Conservation (phyloP, 2,888 invertebrate species). For the Trichogramma evanescens region DNA sequence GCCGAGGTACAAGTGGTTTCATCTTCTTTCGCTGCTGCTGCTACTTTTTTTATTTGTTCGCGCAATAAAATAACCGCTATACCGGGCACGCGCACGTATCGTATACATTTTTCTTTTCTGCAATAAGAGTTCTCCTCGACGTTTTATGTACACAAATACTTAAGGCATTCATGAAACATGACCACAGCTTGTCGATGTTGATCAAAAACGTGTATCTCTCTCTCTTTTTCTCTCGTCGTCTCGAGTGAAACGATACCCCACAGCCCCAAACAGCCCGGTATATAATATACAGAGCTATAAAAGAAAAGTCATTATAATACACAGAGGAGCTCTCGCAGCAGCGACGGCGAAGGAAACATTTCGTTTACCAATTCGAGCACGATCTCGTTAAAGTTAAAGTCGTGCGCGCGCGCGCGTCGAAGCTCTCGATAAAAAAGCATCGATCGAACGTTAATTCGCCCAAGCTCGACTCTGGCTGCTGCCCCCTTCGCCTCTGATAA, state of each 20-base stretch:
- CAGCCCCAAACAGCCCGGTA: not conserved
- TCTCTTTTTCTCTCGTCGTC: not conserved
- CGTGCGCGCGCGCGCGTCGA: not conserved
- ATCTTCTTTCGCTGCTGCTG: no score
- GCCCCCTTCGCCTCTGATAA: no score
- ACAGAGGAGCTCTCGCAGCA: not conserved
- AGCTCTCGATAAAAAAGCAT: not conserved
- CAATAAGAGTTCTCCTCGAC: not conserved
- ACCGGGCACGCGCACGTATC: no score
- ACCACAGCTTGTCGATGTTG: no score
- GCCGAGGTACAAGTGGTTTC: no score
- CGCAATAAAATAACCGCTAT: no score
- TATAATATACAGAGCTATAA: not conserved
- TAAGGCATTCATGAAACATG: not conserved
- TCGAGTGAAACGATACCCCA: not conserved
- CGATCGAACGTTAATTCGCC: no score
- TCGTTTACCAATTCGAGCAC: constrained; percentile 4
- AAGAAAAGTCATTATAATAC: not conserved
- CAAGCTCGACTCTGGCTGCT: no score
- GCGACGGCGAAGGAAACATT: no score
- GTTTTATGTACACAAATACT: not conserved
- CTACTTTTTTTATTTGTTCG: no score
- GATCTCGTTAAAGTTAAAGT: constrained; percentile 9
- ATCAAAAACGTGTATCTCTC: constrained; percentile 3
- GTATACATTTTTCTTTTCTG: not conserved